Evolutionary conservation across 2,797 vertebrate genomes (phyloP).

Genomic region (Scyliorhinus canicula): DNA sequence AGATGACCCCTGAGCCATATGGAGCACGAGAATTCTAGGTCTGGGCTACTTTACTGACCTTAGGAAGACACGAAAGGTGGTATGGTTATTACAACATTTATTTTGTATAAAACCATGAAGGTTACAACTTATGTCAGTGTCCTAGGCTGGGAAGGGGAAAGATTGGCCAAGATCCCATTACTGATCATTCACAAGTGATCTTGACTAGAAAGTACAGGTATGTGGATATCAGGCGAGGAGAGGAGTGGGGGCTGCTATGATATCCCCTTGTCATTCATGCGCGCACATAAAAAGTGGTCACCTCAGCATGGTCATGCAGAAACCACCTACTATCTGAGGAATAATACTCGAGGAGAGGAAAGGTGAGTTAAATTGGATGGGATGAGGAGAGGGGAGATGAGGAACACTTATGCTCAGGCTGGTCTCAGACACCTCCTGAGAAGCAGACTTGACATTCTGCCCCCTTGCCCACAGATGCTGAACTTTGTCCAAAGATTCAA

Average conservation of each 20-base stretch:
- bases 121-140: not conserved
- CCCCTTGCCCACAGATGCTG: not conserved
- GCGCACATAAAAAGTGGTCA: not conserved
- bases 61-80: not conserved
- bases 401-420: not conserved
- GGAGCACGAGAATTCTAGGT: not conserved
- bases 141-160: not conserved
- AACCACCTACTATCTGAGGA: not conserved
- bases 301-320: not conserved
- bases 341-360: not conserved
- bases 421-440: not conserved
- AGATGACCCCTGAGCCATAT: not conserved
- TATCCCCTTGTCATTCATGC: not conserved
- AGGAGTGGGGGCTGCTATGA: not conserved
- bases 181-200: not conserved
- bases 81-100: not conserved
- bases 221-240: not conserved
- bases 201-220: not conserved
- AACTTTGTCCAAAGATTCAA: not conserved
- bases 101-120: not conserved
- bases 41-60: not conserved
- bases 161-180: not conserved
- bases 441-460: not conserved
- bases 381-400: not conserved
- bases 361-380: not conserved